Evolutionary conservation across 2,113 vertebrate genomes (phyloP).

Genomic region (Aptenodytes patagonicus): DNA sequence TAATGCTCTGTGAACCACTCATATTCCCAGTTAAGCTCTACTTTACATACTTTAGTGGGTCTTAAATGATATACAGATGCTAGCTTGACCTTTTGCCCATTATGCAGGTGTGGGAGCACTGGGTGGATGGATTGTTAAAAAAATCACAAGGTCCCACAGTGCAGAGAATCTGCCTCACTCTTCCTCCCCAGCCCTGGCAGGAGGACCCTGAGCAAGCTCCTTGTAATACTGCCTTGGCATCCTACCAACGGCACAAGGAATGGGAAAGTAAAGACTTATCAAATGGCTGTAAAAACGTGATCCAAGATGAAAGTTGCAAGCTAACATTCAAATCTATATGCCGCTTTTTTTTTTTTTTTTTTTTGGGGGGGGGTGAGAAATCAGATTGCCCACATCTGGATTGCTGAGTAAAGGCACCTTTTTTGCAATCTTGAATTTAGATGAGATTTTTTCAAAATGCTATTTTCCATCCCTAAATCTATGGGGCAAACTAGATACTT

Average conservation of each 20-base stretch:
- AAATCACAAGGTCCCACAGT: not conserved
- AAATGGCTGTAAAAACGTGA: not conserved
- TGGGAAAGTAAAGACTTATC: not conserved
- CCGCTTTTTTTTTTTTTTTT: not conserved
- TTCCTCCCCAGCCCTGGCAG: not conserved
- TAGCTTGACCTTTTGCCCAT: not conserved
- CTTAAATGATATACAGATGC: not conserved
- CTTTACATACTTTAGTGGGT: not conserved
- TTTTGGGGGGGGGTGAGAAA: not conserved
- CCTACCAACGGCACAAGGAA: not conserved
- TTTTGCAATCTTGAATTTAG: not conserved
- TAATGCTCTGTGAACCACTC: not conserved
- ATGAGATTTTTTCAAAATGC: not conserved
- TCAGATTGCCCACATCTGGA: not conserved
- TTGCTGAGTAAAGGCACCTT: not conserved
- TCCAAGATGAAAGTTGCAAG: not conserved
- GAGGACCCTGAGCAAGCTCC: not conserved
- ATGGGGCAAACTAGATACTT: slow-evolving; percentile 25
- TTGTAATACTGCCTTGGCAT: not conserved
- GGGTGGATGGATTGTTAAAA: not conserved
- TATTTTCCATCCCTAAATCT: slow-evolving; percentile 16
- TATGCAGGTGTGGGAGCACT: not conserved
- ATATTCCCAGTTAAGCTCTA: not conserved
- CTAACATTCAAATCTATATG: not conserved
- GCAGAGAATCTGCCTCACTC: not conserved